These are phyloP conservation scores for Euwallacea fornicatus DNA, from an alignment of 1,140 invertebrate genomes.

Conservation along the genomic window DNA sequence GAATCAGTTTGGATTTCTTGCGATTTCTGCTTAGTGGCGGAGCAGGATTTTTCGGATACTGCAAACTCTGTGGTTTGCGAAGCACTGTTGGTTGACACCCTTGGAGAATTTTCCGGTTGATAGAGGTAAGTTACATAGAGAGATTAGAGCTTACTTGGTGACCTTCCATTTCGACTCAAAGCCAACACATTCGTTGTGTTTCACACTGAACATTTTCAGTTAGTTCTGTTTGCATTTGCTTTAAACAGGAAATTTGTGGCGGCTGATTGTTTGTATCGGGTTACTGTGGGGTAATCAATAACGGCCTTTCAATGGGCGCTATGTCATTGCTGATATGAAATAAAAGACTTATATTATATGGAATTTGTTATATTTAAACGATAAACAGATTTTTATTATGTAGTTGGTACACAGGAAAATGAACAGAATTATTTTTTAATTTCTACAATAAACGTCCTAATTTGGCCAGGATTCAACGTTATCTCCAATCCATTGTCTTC, in stretches of 20 bases:
- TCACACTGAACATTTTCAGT: constrained; percentile 43
- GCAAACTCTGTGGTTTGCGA: constrained; percentile 44
- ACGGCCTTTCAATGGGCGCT: no score
- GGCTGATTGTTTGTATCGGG: no score
- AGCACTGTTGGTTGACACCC: constrained; percentile 39
- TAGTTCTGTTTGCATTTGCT: no score
- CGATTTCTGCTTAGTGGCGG: constrained; percentile 18
- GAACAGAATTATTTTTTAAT: constrained; percentile 24
- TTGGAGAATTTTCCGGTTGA: constrained; percentile 20
- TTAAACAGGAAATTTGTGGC: no score
- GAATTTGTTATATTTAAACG: no score
- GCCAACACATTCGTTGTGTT: constrained; percentile 50
- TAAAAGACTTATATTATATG: no score
- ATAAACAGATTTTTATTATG: no score
- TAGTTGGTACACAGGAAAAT: background rate
- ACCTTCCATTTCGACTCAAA: constrained; percentile 52
- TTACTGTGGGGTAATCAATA: no score
- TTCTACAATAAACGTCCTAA: constrained; percentile 47
- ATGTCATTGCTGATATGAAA: no score
- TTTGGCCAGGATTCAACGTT: constrained; percentile 45
- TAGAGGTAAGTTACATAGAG: background rate
- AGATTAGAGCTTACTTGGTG: constrained; percentile 42
- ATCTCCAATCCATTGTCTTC: constrained; percentile 41
- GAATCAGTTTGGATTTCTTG: constrained; percentile 44
- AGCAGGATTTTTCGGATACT: constrained; percentile 33